phyloP scores from a whole-genome alignment of 2,888 invertebrate genomes.

The Tipula vernalis region DNA sequence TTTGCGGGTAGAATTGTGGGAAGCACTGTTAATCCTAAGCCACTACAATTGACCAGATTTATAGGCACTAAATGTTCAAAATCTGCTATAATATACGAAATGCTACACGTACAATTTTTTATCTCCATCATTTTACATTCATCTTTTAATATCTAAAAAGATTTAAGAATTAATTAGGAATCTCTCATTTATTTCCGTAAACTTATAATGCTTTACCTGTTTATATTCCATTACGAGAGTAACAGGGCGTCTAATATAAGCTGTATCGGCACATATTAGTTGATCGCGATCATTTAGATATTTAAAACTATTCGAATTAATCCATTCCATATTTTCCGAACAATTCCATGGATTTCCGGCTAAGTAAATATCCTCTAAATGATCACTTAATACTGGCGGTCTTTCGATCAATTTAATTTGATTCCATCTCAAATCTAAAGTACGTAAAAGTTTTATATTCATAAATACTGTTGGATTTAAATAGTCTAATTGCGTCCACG shows the following conservation, averaged over 20 bases:
- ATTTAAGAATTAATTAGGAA: not conserved
- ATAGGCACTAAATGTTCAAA: conserved; percentile 28
- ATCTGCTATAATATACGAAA: conserved; percentile 28
- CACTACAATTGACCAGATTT: conserved; percentile 33
- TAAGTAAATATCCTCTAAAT: conserved; percentile 8
- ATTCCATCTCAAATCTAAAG: conserved; percentile 33
- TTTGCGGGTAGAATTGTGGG: conserved; percentile 31
- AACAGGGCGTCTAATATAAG: conserved; percentile 26
- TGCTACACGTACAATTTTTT: conserved; percentile 29
- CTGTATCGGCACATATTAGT: conserved; percentile 29
- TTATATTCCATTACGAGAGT: conserved; percentile 31
- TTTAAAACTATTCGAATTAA: conserved; percentile 25
- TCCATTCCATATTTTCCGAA: conserved; percentile 32
- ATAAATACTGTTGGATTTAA: conserved; percentile 28
- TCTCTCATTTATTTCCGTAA: not conserved
- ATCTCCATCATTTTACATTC: conserved; percentile 31
- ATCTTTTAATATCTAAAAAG: conserved; percentile 22
- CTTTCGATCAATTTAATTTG: conserved; percentile 30
- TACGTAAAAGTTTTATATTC: conserved; percentile 24
- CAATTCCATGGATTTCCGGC: conserved; percentile 34
- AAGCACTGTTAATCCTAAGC: conserved; percentile 26
- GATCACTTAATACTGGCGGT: conserved; percentile 22
- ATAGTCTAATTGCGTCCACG: conserved; percentile 31
- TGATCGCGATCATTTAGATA: conserved; percentile 28
- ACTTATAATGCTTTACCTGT: conserved; percentile 21